Conservation (phyloP, 2,888 invertebrate species). For the Lypha dubia region DNA sequence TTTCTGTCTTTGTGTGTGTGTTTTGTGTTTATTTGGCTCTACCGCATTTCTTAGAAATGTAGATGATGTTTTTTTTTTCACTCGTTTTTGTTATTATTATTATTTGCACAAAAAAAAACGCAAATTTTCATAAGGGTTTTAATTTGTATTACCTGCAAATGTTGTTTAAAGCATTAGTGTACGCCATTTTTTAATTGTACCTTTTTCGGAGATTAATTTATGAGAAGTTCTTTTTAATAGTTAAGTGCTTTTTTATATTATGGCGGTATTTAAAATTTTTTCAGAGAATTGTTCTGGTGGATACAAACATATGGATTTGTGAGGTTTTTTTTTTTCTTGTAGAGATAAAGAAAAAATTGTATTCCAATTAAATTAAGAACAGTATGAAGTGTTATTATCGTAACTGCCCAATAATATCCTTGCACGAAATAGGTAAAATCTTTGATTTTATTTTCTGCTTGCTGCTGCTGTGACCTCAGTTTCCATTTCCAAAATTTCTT, state of each 20-base stretch:
- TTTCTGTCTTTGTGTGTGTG: slow-evolving; percentile 1
- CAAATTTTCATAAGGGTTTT: slow-evolving; percentile 61
- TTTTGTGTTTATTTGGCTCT: slow-evolving; percentile 23
- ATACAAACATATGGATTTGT: neutral
- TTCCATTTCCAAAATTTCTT: too few relatives aligned
- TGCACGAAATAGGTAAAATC: too few relatives aligned
- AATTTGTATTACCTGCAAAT: slow-evolving; percentile 68
- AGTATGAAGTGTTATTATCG: too few relatives aligned
- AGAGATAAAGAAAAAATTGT: neutral
- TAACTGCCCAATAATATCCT: too few relatives aligned
- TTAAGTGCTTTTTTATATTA: slow-evolving; percentile 24
- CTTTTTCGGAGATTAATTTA: slow-evolving; percentile 51
- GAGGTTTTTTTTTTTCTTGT: neutral
- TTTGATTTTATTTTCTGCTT: too few relatives aligned
- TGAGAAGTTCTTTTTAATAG: slow-evolving; percentile 52
- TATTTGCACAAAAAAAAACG: slow-evolving; percentile 34
- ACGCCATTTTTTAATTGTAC: slow-evolving; percentile 71
- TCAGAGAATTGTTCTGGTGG: slow-evolving; percentile 16
- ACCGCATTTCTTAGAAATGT: slow-evolving; percentile 63
- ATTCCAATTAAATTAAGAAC: neutral
- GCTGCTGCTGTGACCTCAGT: too few relatives aligned
- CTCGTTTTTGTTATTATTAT: slow-evolving; percentile 50
- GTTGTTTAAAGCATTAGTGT: slow-evolving; percentile 52
- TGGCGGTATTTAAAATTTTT: slow-evolving; percentile 1
- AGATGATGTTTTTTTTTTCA: slow-evolving; percentile 20